phyloP scores from a whole-genome alignment of 2,113 vertebrate genomes.

The Fulica atra region DNA sequence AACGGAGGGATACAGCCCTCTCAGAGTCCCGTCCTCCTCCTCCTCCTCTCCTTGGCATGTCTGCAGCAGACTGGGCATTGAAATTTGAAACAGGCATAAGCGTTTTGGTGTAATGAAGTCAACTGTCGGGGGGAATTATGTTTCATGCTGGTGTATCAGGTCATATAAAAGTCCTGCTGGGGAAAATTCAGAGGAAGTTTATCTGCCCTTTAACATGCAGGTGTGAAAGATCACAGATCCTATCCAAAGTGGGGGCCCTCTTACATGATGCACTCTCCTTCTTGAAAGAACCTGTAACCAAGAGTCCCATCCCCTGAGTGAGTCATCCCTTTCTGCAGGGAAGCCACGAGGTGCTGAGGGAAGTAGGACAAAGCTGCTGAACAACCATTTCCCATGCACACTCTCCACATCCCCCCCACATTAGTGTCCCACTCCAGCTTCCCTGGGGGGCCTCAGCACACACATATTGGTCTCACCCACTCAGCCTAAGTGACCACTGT shows the following conservation, averaged over 20 bases:
- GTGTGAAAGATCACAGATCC: not conserved
- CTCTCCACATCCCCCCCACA: not conserved
- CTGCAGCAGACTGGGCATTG: not conserved
- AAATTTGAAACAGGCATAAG: not conserved
- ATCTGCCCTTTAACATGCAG: not conserved
- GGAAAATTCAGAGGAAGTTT: not conserved
- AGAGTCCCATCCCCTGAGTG: not conserved
- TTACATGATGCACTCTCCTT: not conserved
- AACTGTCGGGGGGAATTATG: not conserved
- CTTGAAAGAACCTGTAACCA: rapidly evolving
- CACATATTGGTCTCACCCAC: not conserved
- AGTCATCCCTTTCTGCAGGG: not conserved
- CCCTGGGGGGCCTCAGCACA: not conserved
- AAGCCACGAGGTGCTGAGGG: not conserved
- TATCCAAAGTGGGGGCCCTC: not conserved
- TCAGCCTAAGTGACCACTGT: not conserved
- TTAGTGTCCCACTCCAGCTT: not conserved
- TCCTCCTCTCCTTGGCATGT: not conserved
- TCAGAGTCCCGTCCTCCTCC: not conserved
- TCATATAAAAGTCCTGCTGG: not conserved
- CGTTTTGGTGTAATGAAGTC: not conserved
- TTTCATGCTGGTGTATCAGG: not conserved
- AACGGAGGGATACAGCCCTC: not conserved
- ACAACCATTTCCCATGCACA: not conserved
- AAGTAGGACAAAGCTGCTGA: not conserved